These are phyloP conservation scores for Acrobeloides nanus DNA, from an alignment of 2,888 invertebrate genomes.

Conservation along the genomic window DNA sequence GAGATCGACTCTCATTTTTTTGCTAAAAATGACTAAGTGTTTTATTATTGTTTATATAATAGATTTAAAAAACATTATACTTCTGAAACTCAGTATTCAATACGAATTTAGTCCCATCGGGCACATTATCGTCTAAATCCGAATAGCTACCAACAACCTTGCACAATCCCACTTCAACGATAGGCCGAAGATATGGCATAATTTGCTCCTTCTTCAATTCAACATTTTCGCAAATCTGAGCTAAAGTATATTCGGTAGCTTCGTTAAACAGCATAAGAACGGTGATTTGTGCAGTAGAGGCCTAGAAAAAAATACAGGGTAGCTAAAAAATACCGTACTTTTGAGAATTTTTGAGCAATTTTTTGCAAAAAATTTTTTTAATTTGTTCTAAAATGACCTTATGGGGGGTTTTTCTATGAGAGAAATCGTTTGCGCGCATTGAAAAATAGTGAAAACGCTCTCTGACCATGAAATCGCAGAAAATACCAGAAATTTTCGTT, in stretches of 20 bases:
- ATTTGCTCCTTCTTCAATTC: constrained; percentile 61
- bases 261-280: constrained; percentile 90
- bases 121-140: constrained; percentile 1
- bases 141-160: constrained; percentile 3
- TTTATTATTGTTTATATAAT: too few species aligned
- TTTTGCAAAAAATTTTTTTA: too few species aligned
- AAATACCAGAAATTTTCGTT: too few species aligned
- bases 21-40: constrained; percentile 55
- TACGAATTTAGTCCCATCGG: constrained; percentile 5
- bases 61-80: constrained; percentile 1
- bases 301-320: too few species aligned
- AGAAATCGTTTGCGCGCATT: too few species aligned
- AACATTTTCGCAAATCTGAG: constrained; percentile 13
- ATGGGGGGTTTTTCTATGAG: too few species aligned
- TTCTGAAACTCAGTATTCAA: constrained; percentile 11
- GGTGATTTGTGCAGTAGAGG: constrained; percentile 98
- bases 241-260: constrained; percentile 57
- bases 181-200: constrained; percentile 77
- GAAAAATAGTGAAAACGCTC: too few species aligned
- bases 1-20: constrained; percentile 76
- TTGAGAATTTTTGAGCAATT: too few species aligned
- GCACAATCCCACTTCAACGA: constrained; percentile 33
- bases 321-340: too few species aligned
- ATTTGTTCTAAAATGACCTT: too few species aligned
- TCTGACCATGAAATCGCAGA: too few species aligned